Percentiles rank a stretch among this genome's conserved stretches.
Evolutionary conservation across 1,140 invertebrate species (phyloP).

Genomic region (Myzus persicae): DNA sequence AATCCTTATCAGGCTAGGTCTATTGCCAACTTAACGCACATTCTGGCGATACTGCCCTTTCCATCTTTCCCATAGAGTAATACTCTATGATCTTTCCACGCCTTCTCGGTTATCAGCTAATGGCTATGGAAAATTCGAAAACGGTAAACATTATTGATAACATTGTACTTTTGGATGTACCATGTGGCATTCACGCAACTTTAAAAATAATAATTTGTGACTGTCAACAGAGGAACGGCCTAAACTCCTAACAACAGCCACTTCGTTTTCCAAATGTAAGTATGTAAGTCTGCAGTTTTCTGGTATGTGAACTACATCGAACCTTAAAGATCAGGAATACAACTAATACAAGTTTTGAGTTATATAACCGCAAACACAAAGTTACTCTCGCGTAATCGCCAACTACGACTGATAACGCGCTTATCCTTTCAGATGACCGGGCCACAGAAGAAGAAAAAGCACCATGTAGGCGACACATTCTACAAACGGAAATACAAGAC

Average conservation of each 20-base stretch:
- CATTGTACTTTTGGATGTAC: not conserved
- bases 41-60: not conserved
- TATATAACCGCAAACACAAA: too few relatives aligned
- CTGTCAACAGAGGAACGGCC: too few relatives aligned
- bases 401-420: not conserved
- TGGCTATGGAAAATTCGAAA: not conserved
- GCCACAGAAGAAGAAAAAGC: slow-evolving; percentile 76
- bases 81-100: too few relatives aligned
- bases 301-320: not conserved
- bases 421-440: slow-evolving; percentile 60
- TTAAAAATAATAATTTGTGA: not conserved
- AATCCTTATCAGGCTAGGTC: too few relatives aligned
- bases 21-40: not conserved
- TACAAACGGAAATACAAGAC: slow-evolving; percentile 78
- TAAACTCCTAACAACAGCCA: not conserved
- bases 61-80: too few relatives aligned
- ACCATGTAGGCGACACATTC: slow-evolving; percentile 79
- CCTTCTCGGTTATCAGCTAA: not conserved
- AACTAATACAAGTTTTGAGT: not conserved
- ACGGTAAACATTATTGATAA: not conserved
- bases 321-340: not conserved
- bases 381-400: not conserved
- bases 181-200: not conserved
- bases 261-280: not conserved
- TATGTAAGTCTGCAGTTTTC: not conserved